Base-by-base conservation (phyloP, 1,140 invertebrate species). In the Bombus turneri region DNA sequence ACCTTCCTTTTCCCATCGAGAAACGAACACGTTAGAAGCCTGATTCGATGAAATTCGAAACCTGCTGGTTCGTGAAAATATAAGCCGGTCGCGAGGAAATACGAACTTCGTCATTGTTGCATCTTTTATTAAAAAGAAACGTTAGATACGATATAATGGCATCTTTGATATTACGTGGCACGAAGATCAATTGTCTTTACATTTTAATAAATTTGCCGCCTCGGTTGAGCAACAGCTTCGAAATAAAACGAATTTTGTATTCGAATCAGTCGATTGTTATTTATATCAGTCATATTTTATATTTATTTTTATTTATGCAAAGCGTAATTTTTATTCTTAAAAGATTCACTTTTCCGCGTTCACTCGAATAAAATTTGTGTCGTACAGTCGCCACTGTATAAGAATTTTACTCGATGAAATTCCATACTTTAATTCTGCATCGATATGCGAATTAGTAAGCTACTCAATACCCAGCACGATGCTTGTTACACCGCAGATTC, bases 1-100 rank as follows among this genome's bases (percentile, higher is more conserved):
- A 37, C 12, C 1, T 71, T 71, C 25, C 0, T 22, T 34, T 41
- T n/a, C 37, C 2, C 9, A 25, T 10, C 9, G 3, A 10, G 18
- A 5, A 72, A 39, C 69, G 13, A 72, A 25, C 22, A 72, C 37
- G 25, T 8, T 69, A 22, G 8, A 72, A n/a, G 31, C 25, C 28
- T 72, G 37, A 72, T 39, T 72, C 25, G 25, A 41, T 72, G 37
- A 41, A 72, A 72, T 72, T 39, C 25, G 28, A 72, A 72, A 72
- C 37, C 25, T n/a, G 37, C 9, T 28, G 13, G 5, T 66, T 6
- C 15, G 64, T 34, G 64, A 66, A 66, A 66, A 66, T 34, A 34
- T 34, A 66, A 62, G 5, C 59, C 59, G 59, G n/a, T 62, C 10
- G 28, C 59, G 59, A 62, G 10, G 59, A 62, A 66, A 66, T 66